Evolutionary conservation across 2,797 vertebrate species (phyloP).

Genomic region (Falco columbarius): DNA sequence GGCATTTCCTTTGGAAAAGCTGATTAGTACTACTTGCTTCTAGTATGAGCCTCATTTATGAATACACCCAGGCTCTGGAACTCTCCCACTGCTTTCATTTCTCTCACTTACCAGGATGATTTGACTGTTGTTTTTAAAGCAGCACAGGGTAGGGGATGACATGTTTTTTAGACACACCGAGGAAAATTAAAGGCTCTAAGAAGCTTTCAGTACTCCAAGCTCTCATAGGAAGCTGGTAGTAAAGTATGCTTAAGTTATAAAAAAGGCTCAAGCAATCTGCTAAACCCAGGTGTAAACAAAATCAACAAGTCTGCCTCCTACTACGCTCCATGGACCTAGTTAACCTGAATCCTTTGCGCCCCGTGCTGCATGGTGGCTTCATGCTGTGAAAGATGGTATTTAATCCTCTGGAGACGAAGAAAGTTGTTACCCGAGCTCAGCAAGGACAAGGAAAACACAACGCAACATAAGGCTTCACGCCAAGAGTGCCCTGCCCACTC

Average conservation of each 20-base stretch:
- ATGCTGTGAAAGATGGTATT: not conserved
- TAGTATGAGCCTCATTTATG: not conserved
- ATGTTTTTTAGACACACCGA: not conserved
- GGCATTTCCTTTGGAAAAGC: conserved; percentile 62
- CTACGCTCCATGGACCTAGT: not conserved
- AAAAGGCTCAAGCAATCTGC: not conserved
- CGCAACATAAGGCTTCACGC: not conserved
- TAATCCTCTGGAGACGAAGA: not conserved
- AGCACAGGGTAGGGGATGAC: not conserved
- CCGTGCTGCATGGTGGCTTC: not conserved
- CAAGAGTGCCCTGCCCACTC: not conserved
- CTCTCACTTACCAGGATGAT: not conserved
- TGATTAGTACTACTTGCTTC: conserved; percentile 55
- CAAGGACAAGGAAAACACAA: not conserved
- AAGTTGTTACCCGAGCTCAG: not conserved
- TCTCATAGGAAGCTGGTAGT: not conserved
- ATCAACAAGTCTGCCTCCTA: not conserved
- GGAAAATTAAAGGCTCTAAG: not conserved
- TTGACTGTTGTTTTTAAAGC: not conserved
- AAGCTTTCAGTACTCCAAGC: not conserved
- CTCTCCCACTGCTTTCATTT: not conserved
- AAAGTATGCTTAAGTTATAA: not conserved
- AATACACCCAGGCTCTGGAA: conserved; percentile 16
- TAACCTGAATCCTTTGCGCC: not conserved
- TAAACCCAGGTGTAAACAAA: not conserved